Conservation (phyloP, 2,888 invertebrate species). For the Uloborus plumipes region DNA sequence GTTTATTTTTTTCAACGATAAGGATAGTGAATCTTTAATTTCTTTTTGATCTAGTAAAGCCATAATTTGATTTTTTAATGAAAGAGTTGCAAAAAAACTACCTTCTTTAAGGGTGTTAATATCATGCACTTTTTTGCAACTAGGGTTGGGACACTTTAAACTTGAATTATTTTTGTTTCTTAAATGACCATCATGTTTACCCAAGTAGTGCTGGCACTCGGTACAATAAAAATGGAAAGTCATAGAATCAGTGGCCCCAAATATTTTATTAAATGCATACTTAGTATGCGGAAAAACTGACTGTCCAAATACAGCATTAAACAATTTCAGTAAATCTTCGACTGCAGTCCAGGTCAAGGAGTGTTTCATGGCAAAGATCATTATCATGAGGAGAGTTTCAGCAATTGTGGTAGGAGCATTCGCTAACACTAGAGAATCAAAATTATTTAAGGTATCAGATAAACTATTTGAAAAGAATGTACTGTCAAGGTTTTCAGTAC, state of each 20-base stretch:
- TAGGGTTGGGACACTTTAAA: not conserved
- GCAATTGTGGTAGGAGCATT: conserved; percentile 4
- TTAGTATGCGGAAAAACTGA: conserved; percentile 9
- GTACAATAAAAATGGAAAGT: conserved; percentile 15
- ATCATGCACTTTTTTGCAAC: too few relatives aligned
- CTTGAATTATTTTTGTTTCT: conserved; percentile 1
- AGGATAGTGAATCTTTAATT: not conserved
- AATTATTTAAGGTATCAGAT: conserved; percentile 19
- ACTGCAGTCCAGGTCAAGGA: conserved; percentile 18
- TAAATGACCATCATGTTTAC: conserved; percentile 9
- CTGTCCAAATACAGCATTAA: conserved; percentile 4
- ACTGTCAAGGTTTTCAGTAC: conserved; percentile 1
- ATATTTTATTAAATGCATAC: conserved; percentile 12
- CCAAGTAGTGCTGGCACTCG: conserved; percentile 12
- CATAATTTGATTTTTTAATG: conserved; percentile 1
- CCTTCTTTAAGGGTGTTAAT: conserved; percentile 4
- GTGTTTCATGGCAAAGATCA: conserved; percentile 26
- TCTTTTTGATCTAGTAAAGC: not conserved
- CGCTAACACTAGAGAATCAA: conserved; percentile 11
- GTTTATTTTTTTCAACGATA: conserved; percentile 5
- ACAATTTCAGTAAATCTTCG: conserved; percentile 26
- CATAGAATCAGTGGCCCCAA: conserved; percentile 13
- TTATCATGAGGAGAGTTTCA: conserved; percentile 23
- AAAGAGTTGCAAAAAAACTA: conserved; percentile 19
- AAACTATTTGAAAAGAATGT: conserved; percentile 15